Conservation (phyloP, 2,888 invertebrate genomes). For the Itoplectis maculator region DNA sequence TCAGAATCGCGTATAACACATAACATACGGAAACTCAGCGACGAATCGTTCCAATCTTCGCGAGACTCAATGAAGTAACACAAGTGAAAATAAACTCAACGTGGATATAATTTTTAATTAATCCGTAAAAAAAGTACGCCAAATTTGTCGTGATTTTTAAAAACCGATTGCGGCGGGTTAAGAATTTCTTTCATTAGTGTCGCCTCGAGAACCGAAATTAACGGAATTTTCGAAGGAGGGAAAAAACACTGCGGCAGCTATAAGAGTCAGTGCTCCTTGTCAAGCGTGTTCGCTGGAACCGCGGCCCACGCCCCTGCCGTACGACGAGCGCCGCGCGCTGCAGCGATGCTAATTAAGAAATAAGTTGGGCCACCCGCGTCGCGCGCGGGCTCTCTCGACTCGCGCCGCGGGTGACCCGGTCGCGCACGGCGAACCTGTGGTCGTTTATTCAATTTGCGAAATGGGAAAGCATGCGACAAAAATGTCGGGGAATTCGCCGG, state of each 20-base stretch:
- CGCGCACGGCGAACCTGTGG: slow-evolving; percentile 32
- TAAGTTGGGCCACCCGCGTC: slow-evolving; percentile 76
- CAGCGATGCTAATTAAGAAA: slow-evolving; percentile 75
- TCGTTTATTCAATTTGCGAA: slow-evolving; percentile 65
- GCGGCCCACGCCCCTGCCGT: slow-evolving; percentile 59
- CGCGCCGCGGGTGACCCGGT: slow-evolving; percentile 62
- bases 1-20: background rate
- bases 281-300: slow-evolving; percentile 47
- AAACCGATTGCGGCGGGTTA: background rate
- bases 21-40: background rate
- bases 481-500: slow-evolving; percentile 59
- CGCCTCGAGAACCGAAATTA: background rate
- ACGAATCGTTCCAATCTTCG: background rate
- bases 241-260: background rate
- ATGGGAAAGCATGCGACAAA: slow-evolving; percentile 65
- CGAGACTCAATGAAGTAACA: background rate
- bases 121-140: background rate
- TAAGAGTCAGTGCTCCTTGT: slow-evolving; percentile 41
- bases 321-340: slow-evolving; percentile 35
- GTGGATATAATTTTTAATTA: background rate
- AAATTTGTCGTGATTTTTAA: background rate
- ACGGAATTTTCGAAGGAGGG: slow-evolving; percentile 1
- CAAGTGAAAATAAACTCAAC: background rate
- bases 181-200: background rate
- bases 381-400: slow-evolving; percentile 51